Evolutionary conservation across 2,888 invertebrate species (phyloP).

Genomic region (Cylindroiulus punctatus): DNA sequence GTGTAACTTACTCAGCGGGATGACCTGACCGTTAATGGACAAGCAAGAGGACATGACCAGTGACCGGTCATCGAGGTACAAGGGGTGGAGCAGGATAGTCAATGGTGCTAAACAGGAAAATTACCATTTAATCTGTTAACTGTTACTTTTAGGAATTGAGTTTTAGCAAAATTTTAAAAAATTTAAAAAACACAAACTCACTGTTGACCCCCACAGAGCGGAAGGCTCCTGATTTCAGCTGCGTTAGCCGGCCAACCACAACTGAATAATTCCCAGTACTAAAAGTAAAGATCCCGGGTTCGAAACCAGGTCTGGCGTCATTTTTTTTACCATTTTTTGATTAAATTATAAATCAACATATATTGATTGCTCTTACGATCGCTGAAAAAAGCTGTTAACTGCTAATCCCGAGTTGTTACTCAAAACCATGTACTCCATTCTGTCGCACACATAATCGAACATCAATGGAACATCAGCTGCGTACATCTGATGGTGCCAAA

Average conservation of each 20-base stretch:
- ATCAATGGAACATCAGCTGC: background rate
- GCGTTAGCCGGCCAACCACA: background rate
- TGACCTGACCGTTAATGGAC: background rate
- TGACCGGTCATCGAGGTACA: background rate
- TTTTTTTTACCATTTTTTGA: background rate
- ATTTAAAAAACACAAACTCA: background rate
- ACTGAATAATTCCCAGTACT: background rate
- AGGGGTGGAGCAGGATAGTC: background rate
- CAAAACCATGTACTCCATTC: background rate
- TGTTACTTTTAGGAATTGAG: too few species aligned
- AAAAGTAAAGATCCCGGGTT: background rate
- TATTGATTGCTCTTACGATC: background rate
- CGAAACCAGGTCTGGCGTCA: too few species aligned
- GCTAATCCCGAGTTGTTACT: background rate
- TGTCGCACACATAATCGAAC: background rate
- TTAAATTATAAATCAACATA: background rate
- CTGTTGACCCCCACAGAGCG: background rate
- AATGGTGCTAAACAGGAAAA: background rate
- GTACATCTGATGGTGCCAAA: background rate
- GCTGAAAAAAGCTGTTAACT: background rate
- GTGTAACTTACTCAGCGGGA: background rate
- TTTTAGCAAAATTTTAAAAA: background rate
- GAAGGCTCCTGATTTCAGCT: background rate
- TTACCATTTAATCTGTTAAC: too few species aligned
- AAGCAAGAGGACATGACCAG: background rate